Evolutionary conservation across 2,113 vertebrate species (phyloP), one percentile per base, ranked within the genome.

Genomic region (Tapirus terrestris): DNA sequence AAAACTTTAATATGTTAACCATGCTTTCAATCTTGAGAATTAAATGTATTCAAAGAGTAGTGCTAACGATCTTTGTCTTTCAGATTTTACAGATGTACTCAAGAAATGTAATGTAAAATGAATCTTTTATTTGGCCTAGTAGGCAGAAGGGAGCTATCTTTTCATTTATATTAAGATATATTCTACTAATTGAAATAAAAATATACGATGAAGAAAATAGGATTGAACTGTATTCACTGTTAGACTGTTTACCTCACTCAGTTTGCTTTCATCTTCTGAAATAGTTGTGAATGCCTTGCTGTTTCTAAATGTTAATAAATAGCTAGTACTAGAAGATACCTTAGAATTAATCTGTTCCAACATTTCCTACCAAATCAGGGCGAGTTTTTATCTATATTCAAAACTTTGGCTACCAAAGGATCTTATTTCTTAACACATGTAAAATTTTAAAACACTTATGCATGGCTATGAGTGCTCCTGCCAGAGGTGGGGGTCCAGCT

Each of bases 251-350:
- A 16, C 21, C 14, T 94, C 31, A 51, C 12, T 91, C 16, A 60
- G 51, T 80, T 94, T 91, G 18, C 43, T 83, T 92, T 83, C 33
- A 56, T 95, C 48, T 91, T 79, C 29, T 36, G 21, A 56, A 91
- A 79, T 91, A 85, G 91, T 75, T 91, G 76, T 84, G 72, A 89
- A 20, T 76, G 43, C 39, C 70, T 96, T 93, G 67, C 73, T 83
- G 67, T 92, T 73, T 61, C n/a, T 93, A 91, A 73, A n/a, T 91
- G 27, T 88, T 92, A 91, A 72, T 76, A 67, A 79, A 83, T 83
- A 80, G 36, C 29, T 76, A 58, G 73, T 75, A 43, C 6, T 45
- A 86, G 10, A 83, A 83, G 48, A 89, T 51, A 29, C 25, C 31
- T 89, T 72, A 39, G n/a, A 73, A 25, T 85, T 82, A 88, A 60